Base-by-base conservation (phyloP, 2,888 invertebrate species). In the Clepsis dumicolana region DNA sequence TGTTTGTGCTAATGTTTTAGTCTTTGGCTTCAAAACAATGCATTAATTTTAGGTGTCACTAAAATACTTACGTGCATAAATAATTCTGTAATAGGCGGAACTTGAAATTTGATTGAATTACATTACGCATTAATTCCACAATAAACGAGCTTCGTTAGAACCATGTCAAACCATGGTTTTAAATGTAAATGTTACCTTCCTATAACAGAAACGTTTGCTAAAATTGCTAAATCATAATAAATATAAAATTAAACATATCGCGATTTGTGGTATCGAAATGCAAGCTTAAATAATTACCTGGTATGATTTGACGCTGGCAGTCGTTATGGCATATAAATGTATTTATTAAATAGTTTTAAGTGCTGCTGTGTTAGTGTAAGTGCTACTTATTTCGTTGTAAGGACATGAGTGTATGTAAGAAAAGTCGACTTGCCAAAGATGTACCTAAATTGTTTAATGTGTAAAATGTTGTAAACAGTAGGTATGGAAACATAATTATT, bases 401-500 rank as follows among this genome's bases (percentile, higher is more conserved):
- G 56, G 24, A 50, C 59, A 21, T 62, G 68, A 44, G 35, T 72
- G 72, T 66, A 44, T 63, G 67, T 48, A 63, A 63, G 57, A 59
- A 64, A 63, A 71, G 69, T 72, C 62, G 59, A 69, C 82, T 84
- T 84, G 84, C 84, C 84, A 84, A 84, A 84, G 84, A 84, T 77
- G 81, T 80, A 79, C 75, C 76, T 79, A 74, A 71, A 71, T 63
- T 74, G 74, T 72, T 64, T 64, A 72, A 81, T 80, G 80, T 84
- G 78, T 80, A 80, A 82, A 82, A 77, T 84, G 81, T 86, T 84
- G 81, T 86, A 82, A 65, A 71, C 65, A 74, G 65, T 74, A 75
- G 71, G 72, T 66, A 74, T 65, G 53, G 44, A 70, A 70, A 70
- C 78, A 79, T 74, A 68, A 77, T 21, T 82, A 82, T 29, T 81